Evolutionary conservation across 2,113 vertebrate species (phyloP).

Genomic region (Leptocoma aspasia): DNA sequence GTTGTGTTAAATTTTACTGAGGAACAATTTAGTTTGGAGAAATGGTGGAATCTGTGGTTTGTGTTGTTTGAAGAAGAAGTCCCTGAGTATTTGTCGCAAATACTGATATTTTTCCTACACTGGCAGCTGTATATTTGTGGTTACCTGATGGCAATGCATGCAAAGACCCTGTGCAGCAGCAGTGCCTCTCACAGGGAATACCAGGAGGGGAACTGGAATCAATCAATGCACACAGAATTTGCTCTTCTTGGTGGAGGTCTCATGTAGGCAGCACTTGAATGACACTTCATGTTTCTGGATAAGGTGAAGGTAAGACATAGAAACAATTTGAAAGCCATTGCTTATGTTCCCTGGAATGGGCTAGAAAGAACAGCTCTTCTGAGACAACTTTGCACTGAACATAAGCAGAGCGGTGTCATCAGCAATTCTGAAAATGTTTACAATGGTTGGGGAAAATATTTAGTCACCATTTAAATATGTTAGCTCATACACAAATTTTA

Average conservation of each 20-base stretch:
- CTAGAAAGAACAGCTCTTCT: neutral
- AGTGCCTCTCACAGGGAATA: neutral
- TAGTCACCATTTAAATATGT: slow-evolving; percentile 25
- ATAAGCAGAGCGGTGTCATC: neutral
- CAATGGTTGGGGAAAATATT: neutral
- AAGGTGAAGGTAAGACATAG: neutral
- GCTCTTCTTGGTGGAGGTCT: neutral
- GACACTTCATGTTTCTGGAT: neutral
- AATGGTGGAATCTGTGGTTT: neutral
- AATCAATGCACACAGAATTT: neutral
- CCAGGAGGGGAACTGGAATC: neutral
- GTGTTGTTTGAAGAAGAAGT: neutral
- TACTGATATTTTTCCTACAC: neutral
- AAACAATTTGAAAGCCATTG: neutral
- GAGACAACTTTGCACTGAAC: neutral
- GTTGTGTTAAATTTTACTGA: neutral
- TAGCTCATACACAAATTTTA: neutral
- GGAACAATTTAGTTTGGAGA: neutral
- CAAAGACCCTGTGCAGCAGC: neutral
- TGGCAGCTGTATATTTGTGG: neutral
- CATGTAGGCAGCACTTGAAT: neutral
- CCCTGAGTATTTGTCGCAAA: neutral
- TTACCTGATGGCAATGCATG: neutral
- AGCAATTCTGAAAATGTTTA: neutral
- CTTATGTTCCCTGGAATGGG: neutral